Conservation (phyloP, 2,888 invertebrate species). For the Pristionchus fissidentatus region DNA sequence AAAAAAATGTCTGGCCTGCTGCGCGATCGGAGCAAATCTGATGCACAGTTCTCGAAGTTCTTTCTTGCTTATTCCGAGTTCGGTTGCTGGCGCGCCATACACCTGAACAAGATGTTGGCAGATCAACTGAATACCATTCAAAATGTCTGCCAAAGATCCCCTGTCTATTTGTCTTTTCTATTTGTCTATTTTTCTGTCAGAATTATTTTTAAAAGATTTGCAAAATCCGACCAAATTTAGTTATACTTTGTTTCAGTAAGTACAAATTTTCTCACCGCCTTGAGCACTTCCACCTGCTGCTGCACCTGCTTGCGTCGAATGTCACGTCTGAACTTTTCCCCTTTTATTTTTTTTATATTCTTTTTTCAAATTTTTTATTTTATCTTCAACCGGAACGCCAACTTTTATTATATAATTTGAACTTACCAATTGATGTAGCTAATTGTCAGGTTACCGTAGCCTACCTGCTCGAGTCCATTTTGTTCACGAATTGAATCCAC, state of each 20-base stretch:
- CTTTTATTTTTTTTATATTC: not conserved
- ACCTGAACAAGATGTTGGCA: not conserved
- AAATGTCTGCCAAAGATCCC: too few relatives aligned
- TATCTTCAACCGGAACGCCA: too few relatives aligned
- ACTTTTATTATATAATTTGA: not conserved
- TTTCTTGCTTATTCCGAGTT: constrained; percentile 54
- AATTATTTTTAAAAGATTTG: not conserved
- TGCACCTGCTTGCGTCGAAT: constrained; percentile 9
- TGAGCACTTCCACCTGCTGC: constrained; percentile 2
- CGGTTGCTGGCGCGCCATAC: not conserved
- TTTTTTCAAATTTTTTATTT: not conserved
- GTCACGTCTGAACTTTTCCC: not conserved
- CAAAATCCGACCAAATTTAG: too few relatives aligned
- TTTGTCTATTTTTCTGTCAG: not conserved
- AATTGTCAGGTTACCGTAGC: too few relatives aligned
- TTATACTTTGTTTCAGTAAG: too few relatives aligned
- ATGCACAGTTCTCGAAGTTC: constrained; percentile 60
- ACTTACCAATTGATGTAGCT: too few relatives aligned
- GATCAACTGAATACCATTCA: not conserved
- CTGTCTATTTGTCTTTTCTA: not conserved
- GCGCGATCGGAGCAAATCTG: constrained; percentile 63
- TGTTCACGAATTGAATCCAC: not conserved
- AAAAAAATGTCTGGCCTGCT: constrained; percentile 53
- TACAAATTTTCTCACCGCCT: constrained; percentile 11
- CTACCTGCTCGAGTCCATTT: not conserved